Conservation (phyloP, 30 jellyfish, hydroid and myxozoan genomes). For the Pelagia noctiluca region DNA sequence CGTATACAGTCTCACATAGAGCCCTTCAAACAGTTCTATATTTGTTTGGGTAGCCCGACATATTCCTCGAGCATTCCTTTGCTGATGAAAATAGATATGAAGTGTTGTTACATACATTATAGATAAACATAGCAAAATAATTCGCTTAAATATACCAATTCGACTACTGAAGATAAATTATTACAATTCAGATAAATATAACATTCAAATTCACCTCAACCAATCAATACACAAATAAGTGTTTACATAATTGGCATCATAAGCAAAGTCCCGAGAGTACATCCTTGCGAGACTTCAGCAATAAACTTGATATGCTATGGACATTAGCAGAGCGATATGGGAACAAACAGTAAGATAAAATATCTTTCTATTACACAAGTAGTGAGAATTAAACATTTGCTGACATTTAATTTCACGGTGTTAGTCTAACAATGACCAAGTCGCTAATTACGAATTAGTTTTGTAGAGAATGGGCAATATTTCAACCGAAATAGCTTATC, state of each 20-base stretch:
- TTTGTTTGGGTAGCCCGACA: not conserved
- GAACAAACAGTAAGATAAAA: not conserved
- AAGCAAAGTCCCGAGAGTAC: not conserved
- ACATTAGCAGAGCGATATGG: not conserved
- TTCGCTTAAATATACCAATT: no score
- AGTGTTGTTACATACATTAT: no score
- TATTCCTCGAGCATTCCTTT: not conserved
- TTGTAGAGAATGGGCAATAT: not conserved
- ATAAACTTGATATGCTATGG: not conserved
- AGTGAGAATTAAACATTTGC: not conserved
- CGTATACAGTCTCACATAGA: no score
- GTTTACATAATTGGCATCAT: conserved; percentile 54
- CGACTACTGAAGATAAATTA: no score
- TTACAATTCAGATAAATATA: not conserved
- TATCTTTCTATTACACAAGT: not conserved
- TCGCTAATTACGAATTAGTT: no score
- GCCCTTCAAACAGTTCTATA: not conserved
- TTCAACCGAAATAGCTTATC: not conserved
- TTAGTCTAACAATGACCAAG: no score
- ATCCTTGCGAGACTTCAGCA: conserved; percentile 28
- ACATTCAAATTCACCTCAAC: conserved; percentile 8
- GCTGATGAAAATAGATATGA: not conserved
- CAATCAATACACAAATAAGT: conserved; percentile 23
- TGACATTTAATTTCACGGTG: no score
- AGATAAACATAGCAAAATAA: not conserved